These are phyloP conservation scores for Archocentrus centrarchus DNA, from an alignment of 2,113 vertebrate genomes.

Conservation along the genomic window DNA sequence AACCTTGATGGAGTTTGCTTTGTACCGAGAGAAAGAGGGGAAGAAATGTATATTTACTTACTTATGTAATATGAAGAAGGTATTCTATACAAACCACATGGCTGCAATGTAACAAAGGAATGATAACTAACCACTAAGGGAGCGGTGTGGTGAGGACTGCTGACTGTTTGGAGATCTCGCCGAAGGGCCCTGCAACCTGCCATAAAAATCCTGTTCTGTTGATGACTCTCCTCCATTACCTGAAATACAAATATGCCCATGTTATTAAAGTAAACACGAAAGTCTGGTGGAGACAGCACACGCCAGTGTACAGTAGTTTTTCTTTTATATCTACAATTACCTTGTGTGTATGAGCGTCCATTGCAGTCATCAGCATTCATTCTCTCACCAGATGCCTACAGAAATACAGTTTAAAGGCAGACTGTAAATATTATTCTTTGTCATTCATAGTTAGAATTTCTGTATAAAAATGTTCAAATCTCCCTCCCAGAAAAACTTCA, in stretches of 20 bases:
- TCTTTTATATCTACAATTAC: constrained; percentile 68
- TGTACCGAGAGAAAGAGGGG: background rate
- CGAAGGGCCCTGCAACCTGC: constrained; percentile 85
- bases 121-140: constrained; percentile 88
- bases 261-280: constrained; percentile 39
- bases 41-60: constrained; percentile 15
- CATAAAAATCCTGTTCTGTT: constrained; percentile 91
- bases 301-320: background rate
- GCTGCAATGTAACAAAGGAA: background rate
- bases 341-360: constrained; percentile 89
- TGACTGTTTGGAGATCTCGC: constrained; percentile 92
- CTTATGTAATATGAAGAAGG: background rate
- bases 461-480: background rate
- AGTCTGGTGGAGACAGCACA: constrained; percentile 3
- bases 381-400: constrained; percentile 84
- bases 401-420: constrained; percentile 21
- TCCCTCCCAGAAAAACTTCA: background rate
- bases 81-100: background rate
- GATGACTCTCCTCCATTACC: constrained; percentile 93
- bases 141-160: constrained; percentile 90
- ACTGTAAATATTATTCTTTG: background rate
- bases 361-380: constrained; percentile 97
- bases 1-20: constrained; percentile 95
- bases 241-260: constrained; percentile 66
- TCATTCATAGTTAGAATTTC: background rate